Base-by-base conservation (phyloP, 92 coral and sea anemone species). In the Zoanthus gigantus region DNA sequence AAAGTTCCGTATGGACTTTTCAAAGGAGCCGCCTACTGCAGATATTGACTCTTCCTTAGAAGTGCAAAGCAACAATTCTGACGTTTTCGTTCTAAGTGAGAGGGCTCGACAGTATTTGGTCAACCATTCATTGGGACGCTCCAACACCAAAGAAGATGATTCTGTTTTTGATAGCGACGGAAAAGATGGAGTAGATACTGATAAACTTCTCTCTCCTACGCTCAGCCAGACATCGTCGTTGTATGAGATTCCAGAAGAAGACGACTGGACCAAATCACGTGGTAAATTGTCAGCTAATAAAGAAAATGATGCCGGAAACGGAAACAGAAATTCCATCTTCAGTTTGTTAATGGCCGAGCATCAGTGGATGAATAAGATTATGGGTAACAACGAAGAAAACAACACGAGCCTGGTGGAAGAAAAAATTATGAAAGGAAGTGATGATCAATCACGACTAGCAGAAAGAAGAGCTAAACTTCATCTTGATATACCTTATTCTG, bases 11-110 rank as follows among this genome's bases (percentile, higher is more conserved):
- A 71, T 94, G 31, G 95, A 94, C 80, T 87, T 94, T 57, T 92
- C 98, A 54, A 90, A 83, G 69, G 93, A 88, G 30, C 98, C 98
- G 5, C 91, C 94, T 11, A n/a, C 74, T 46, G 44, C 47, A 46
- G 52, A 81, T 58, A 12, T 65, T 0, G 63, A 46, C 47, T 54
- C 54, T 42, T 65, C 75, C 9, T 68, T 73, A 1, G 85, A 65
- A 44, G 75, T 31, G 8, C 65, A 32, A 8, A 63, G 34, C 6
- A 46, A 57, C 11, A 66, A 47, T 17, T 12, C 61, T 28, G 75
- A 32, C 15, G 53, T 28, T 13, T 34, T 67, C 4, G 10, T 57
- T 46, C 37, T 81, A 37, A 46, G 75, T 28, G 45, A 32, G 74
- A 81, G 85, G 16, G 85, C 85, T n/a, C 85, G 66, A 30, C 57